Evolutionary conservation across 2,113 vertebrate species (phyloP).

Genomic region (Gorsachius goisagi): DNA sequence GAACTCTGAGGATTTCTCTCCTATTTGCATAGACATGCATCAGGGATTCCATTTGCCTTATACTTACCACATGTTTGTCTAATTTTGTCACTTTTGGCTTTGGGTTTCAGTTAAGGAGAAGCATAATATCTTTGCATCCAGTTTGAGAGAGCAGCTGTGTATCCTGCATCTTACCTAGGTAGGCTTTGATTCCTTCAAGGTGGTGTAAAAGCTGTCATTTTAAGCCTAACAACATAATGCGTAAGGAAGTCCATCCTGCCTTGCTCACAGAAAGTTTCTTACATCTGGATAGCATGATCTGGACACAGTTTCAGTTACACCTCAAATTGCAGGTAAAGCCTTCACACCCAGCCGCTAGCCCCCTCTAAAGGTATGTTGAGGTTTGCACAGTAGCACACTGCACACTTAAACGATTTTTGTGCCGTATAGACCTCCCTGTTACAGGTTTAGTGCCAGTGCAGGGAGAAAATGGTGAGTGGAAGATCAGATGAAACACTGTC

Average conservation of each 20-base stretch:
- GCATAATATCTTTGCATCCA: neutral
- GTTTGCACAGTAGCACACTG: too few species aligned
- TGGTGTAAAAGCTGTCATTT: neutral
- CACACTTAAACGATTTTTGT: rapidly evolving
- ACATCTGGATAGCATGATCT: rapidly evolving
- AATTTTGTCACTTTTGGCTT: neutral
- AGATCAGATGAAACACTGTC: neutral
- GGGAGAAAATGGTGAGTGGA: neutral
- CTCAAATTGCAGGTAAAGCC: neutral
- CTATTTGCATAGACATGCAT: neutral
- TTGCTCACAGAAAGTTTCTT: neutral
- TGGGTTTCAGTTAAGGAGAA: neutral
- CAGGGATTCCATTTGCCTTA: neutral
- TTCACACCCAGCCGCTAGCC: neutral
- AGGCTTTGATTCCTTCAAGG: neutral
- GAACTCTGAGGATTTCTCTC: neutral
- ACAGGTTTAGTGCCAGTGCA: neutral
- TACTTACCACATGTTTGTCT: neutral
- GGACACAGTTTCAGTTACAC: neutral
- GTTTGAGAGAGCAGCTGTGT: neutral
- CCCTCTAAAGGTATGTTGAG: rapidly evolving
- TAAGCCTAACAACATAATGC: neutral
- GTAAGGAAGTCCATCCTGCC: neutral
- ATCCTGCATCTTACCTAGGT: neutral
- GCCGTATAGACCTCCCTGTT: neutral